phyloP scores from a whole-genome alignment of 2,888 invertebrate species.

The Ceramica pisi region DNA sequence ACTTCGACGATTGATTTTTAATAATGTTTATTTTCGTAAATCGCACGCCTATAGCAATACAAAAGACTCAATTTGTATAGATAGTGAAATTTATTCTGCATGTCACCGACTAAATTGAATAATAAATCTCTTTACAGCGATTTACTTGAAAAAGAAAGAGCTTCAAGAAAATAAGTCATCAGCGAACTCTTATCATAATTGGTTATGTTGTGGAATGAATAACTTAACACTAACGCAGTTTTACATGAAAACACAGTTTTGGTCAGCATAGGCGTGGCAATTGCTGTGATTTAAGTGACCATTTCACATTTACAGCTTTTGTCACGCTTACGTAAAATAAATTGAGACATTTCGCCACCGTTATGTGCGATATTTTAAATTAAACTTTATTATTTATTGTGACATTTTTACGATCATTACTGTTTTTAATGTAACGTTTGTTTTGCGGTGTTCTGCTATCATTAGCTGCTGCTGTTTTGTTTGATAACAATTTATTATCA shows the following conservation, averaged over 20 bases:
- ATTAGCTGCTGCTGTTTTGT: conserved; percentile 40
- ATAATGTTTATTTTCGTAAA: conserved; percentile 36
- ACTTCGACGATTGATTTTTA: conserved; percentile 16
- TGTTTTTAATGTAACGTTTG: conserved; percentile 59
- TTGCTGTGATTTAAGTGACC: conserved; percentile 83
- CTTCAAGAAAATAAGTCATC: conserved; percentile 51
- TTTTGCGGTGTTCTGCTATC: conserved; percentile 49
- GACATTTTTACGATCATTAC: conserved; percentile 64
- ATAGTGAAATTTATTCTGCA: conserved; percentile 53
- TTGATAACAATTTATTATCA: conserved; percentile 38
- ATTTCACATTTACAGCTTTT: conserved; percentile 82
- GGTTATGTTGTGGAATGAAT: conserved; percentile 75
- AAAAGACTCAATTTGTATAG: conserved; percentile 54
- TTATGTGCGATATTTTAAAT: conserved; percentile 72
- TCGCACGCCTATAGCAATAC: conserved; percentile 20
- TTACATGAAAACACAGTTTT: conserved; percentile 83
- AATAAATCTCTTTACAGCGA: conserved; percentile 48
- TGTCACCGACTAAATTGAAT: conserved; percentile 57
- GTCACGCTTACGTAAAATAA: conserved; percentile 83
- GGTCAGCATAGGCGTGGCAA: conserved; percentile 78
- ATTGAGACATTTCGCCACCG: conserved; percentile 83
- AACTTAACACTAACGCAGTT: conserved; percentile 75
- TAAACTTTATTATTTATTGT: conserved; percentile 66
- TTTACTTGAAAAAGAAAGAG: conserved; percentile 38
- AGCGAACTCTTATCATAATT: conserved; percentile 74